Evolutionary conservation across 2,797 vertebrate genomes (phyloP), one percentile per base, ranked within the genome.

Genomic region (Cottoperca gobio): DNA sequence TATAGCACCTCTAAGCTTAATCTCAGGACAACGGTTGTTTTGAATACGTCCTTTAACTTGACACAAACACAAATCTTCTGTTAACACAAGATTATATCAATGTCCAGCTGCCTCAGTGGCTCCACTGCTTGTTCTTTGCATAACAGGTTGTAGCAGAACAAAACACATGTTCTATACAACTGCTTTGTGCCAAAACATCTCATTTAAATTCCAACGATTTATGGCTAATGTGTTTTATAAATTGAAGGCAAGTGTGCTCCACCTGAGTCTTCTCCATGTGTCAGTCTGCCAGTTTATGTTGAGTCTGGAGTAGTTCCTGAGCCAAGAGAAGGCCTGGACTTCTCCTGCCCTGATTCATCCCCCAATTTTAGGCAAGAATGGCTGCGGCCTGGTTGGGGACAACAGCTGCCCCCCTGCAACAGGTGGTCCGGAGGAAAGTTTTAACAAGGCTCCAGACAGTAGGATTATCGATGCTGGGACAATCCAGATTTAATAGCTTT

Each of bases 351-450:
- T 13, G 49, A 64, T 55, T 54, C 66, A 70, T 39, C 33, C 72
- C 58, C 70, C 66, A 7, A 54, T 70, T 72, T 53, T 80, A 71
- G 76, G 40, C 75, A 31, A 42, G 60, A 76, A 62, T 12, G 55
- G 53, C 75, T 67, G 78, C 50, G 79, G 66, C 63, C 80, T 69
- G 75, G 62, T 83, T 26, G 49, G 78, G 70, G 70, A 62, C 43
- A 88, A 83, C 94, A 95, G 93, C 93, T 94, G 93, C 81, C 84
- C 45, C 58, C 12, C 11, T 64, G 46, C 82, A 94, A 93, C 93
- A 94, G 94, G 91, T 94, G 94, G 90, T 63, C 75, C 48, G 63
- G 86, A 86, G 86, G 91, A 92, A 92, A 91, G 89, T 94, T 95
- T 91, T 88, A 91, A 94, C 89, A 87, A 87, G 86, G 64, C 78